Percentiles rank a stretch among this genome's conserved stretches.
Conservation (phyloP, 2,888 invertebrate species). For the Willowsia nigromaculata region DNA sequence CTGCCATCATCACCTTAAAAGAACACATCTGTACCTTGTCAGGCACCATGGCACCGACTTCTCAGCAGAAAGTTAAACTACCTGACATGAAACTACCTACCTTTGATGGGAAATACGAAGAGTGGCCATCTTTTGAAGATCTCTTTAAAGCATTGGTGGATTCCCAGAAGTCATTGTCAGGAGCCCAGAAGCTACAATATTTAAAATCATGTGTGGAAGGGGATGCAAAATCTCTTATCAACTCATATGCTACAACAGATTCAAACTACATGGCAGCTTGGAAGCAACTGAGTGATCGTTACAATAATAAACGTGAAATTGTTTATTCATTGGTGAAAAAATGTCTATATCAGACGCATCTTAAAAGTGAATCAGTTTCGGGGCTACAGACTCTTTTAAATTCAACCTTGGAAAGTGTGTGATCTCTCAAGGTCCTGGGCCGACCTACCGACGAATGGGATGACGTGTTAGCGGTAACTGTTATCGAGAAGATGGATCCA, state of each 20-base stretch:
- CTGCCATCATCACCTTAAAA: no score
- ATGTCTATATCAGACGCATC: not conserved
- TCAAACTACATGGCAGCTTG: conserved; percentile 51
- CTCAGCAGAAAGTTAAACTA: no score
- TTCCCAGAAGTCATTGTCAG: not conserved
- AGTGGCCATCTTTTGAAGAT: conserved; percentile 58
- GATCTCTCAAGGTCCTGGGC: not conserved
- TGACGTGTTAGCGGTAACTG: not conserved
- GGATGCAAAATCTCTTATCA: conserved; percentile 52
- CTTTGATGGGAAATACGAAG: conserved; percentile 48
- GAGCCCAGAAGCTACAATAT: conserved; percentile 53
- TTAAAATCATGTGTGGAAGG: conserved; percentile 44
- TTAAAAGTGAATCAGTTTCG: not conserved
- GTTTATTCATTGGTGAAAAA: not conserved
- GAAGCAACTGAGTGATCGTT: conserved; percentile 8
- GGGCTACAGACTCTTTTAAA: not conserved
- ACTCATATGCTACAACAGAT: conserved; percentile 22
- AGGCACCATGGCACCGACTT: no score
- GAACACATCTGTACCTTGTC: no score
- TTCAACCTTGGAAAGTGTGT: not conserved
- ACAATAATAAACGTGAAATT: conserved; percentile 59
- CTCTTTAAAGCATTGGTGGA: conserved; percentile 38
- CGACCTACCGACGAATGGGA: not conserved
- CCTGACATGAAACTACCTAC: conserved; percentile 50
- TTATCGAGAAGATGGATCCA: not conserved